Base-by-base conservation (phyloP, 1,140 invertebrate genomes). In the Liolophura sinensis region DNA sequence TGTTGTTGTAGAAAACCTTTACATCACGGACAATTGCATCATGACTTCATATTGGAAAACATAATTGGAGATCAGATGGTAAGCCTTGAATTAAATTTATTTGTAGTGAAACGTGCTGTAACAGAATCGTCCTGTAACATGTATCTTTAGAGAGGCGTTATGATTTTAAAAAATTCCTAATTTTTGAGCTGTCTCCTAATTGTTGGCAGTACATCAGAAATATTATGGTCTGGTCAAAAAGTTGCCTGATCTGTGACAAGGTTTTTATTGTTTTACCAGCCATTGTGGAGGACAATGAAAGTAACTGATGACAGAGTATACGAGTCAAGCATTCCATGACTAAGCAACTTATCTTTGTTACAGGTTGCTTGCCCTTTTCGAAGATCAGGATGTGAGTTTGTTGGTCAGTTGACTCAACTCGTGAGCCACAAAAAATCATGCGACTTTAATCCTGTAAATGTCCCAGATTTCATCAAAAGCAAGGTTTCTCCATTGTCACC, bases 31-130 rank as follows among this genome's bases (percentile, higher is more conserved):
- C 62, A 77, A 15, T 46, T 78, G 27, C 77, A 78, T 60, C 72
- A 76, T 72, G 77, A 78, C 64, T 78, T 78, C 50, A 78, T 78
- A 49, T 64, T 78, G 24, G 77, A 78, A 61, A 78, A 78, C 51
- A 78, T 78, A 49, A 77, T 78, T n/a, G 75, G 75, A 60, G 77
- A 78, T 69, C 77, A 78, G 57, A 77, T 75, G 73, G 77, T 78
- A 65, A 55, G 64, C 15, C 47, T 5, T 40, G 31, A 40, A 40
- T 40, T 40, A 5, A 5, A 40, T 40, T 40, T 3, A 40, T 40
- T 3, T 40, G 31, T 40, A 3, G 3, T 3, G 9, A 3, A 40
- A 40, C 31, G 9, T 40, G 3, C 31, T 40, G 31, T 40, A 40
- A 40, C 31, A 40, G 31, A 40, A 40, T 40, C 9, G 31, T 5